Evolutionary conservation across 2,888 invertebrate species (phyloP).

Genomic region (Blera fallax): DNA sequence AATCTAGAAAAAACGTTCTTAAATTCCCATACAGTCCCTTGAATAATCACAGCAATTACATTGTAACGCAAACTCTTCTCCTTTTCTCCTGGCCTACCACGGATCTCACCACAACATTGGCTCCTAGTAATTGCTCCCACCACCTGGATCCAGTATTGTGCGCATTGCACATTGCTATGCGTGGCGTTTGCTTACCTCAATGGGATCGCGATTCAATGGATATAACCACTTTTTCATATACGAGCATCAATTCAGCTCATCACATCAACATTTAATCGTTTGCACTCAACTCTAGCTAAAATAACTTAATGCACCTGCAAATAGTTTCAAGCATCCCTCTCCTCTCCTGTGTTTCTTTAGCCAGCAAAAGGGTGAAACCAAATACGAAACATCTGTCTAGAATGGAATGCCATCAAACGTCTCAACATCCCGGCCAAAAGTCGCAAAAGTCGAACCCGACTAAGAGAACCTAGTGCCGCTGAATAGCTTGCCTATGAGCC

Average conservation of each 20-base stretch:
- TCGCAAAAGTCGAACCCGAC: constrained; percentile 23
- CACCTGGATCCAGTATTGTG: constrained; percentile 23
- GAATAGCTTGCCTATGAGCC: constrained; percentile 35
- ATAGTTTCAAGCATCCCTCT: constrained; percentile 34
- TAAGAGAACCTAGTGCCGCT: constrained; percentile 47
- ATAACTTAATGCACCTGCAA: constrained; percentile 72
- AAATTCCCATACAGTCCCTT: constrained; percentile 28
- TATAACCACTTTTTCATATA: constrained; percentile 38
- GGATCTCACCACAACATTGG: background rate
- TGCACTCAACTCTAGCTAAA: constrained; percentile 34
- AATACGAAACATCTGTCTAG: constrained; percentile 71
- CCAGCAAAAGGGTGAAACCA: constrained; percentile 68
- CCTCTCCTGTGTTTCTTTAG: background rate
- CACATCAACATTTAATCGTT: constrained; percentile 63
- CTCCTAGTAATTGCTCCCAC: constrained; percentile 54
- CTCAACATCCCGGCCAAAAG: constrained; percentile 62
- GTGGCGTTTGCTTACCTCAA: constrained; percentile 43
- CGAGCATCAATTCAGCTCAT: constrained; percentile 29
- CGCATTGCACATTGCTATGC: constrained; percentile 23
- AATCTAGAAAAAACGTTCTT: background rate
- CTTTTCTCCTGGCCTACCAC: background rate
- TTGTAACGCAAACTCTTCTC: background rate
- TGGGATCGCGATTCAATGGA: constrained; percentile 49
- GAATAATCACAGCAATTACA: constrained; percentile 32
- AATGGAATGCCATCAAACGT: constrained; percentile 72